Base-by-base conservation (phyloP, 1,140 invertebrate species). In the Drosophila nebulosa region DNA sequence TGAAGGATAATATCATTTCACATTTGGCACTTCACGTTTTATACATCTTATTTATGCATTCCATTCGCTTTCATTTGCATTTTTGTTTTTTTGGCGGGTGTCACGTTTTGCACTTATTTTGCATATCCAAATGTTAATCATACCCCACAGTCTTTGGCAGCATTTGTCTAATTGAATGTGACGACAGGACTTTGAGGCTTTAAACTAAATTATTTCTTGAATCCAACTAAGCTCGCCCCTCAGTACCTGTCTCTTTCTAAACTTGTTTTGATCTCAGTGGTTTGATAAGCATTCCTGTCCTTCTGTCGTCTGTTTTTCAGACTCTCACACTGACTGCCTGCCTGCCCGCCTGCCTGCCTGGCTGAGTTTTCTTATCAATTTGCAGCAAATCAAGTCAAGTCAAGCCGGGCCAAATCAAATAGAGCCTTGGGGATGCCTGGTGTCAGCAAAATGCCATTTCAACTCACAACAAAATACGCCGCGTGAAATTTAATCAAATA, bases 401-500 rank as follows among this genome's bases (percentile, higher is more conserved):
- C 55, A 64, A 30, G 52, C 39, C 39, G n/a, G 39, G 18, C 39
- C 65, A 74, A 81, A 76, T 76, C 74, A 57, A 61, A 46, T 53
- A 69, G 70, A 64, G 77, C 42, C 53, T 56, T 16, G 22, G 64
- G 64, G 39, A 51, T 59, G 63, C 9, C 36, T 39, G 21, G 53
- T 78, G 79, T 83, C 79, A 83, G 79, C 79, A 83, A 81, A 81
- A 78, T 74, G 81, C 69, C 63, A 84, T 85, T 85, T 79, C 36
- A 68, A 59, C 77, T 64, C 22, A 18, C 32, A 9, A 36, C 56
- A 70, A 63, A 50, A 59, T 32, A 61, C 57, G 32, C 50, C 64
- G 78, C 68, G 83, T 73, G 75, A 86, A 86, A 86, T 86, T 86
- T 86, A 86, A 86, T 86, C 84, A 86, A 86, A 86, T 86, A 86